Base-by-base conservation (phyloP, 2,888 invertebrate genomes). In the Drosophila pegasa region DNA sequence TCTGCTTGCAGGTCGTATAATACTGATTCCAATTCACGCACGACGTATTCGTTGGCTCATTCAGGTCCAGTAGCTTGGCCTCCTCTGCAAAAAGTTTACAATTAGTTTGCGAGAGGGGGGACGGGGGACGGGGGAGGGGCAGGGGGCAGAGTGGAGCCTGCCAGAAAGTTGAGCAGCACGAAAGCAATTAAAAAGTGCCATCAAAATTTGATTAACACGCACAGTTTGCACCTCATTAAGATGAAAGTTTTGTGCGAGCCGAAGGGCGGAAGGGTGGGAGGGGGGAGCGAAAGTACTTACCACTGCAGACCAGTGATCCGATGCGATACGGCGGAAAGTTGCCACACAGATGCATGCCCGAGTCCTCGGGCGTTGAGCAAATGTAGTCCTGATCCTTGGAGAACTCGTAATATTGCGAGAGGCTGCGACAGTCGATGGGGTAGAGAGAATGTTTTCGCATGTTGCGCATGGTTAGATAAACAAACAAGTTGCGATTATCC, bases 11-110 rank as follows among this genome's bases (percentile, higher is more conserved):
- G 89, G 96, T 96, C 55, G 97, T 98, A 92, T 99, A 99, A 93
- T 99, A 99, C 93, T 97, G 96, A 93, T 99, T 98, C 99, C 99
- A 99, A 93, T 99, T 97, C 85, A 99, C 97, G 93, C 99, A 99
- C 41, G 96, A 96, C 41, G 92, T 93, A 91, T 95, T 95, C 62
- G 95, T 95, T 50, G 95, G 94, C 68, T 94, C 93, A 90, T 95
- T 96, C 89, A 93, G 93, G 18, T 93, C 93, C 88, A 81, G 85
- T 43, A 89, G 87, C 52, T 89, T 76, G 45, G 92, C 91, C 35
- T 89, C 79, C 55, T 89, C 92, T 91, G 76, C 33, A 78, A 57
- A 47, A 43, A 47, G 51, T 48, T 47, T 20, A 29, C 45, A 45
- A 45, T 29, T 27, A 38, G 48, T 37, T 45, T 10, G 37, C 7